Base-by-base conservation (phyloP, 2,797 vertebrate species). In the Enteromius radiatus region DNA sequence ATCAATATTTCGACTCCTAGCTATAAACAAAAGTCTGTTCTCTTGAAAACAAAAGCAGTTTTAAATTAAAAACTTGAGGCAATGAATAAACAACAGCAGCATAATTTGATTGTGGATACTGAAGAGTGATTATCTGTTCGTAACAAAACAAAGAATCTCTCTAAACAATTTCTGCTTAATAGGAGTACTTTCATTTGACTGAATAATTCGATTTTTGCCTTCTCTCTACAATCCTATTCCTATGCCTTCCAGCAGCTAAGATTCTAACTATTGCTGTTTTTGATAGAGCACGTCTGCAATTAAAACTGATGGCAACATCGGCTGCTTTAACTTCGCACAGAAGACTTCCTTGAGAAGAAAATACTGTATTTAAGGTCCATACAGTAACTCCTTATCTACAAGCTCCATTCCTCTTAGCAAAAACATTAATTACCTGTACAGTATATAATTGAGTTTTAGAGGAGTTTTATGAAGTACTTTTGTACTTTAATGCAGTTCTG, bases 151-250 rank as follows among this genome's bases (percentile, higher is more conserved):
- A 78, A 54, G 61, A 49, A 45, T 74, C 43, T 67, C 33, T 65
- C 36, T 43, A 6, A 76, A 84, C 43, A 14, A 61, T 47, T 49
- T 8, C 28, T 15, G 23, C 41, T 67, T 79, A 81, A 70, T 15
- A 26, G 17, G 47, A 74, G 38, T 47, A 76, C 65, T 21, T n/a
- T 85, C 36, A 63, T 78, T 74, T 76, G 67, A 85, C 65, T 85
- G 61, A 64, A 64, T 33, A 87, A 87, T 85, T 81, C 17, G 56
- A 78, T 82, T 84, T 78, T 74, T 47, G 21, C 45, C 56, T 65
- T 61, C 41, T 59, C 31, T 75, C 76, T 73, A 36, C 49, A 59
- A 76, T 59, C 21, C n/a, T 41, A 49, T 80, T 68, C 43, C 19
- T 45, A 65, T 28, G 47, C 38, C 61, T 78, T 84, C 14, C 65